These are phyloP conservation scores for Gymnocheta viridis DNA, from an alignment of 2,888 invertebrate genomes.

Conservation along the genomic window DNA sequence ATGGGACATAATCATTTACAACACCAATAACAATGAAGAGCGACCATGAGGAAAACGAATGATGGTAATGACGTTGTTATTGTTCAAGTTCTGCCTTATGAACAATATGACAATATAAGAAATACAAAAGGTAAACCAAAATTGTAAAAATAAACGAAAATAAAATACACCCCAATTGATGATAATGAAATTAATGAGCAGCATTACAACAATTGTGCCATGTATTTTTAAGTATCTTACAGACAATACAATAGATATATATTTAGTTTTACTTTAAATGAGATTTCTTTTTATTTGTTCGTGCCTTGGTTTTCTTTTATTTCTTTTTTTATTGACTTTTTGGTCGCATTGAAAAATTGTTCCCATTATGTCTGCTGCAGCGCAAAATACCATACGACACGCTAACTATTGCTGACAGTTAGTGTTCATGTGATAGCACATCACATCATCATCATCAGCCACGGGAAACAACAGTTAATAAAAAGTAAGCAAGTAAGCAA, in stretches of 20 bases:
- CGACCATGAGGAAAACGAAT: background rate
- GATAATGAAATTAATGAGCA: slow-evolving; percentile 71
- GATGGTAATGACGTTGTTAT: slow-evolving; percentile 10
- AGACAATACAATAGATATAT: slow-evolving; percentile 35
- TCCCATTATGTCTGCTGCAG: slow-evolving; percentile 65
- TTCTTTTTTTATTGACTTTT: slow-evolving; percentile 59
- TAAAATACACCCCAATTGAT: slow-evolving; percentile 68
- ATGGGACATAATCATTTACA: slow-evolving; percentile 56
- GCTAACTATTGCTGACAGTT: slow-evolving; percentile 24
- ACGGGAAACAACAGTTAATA: slow-evolving; percentile 13
- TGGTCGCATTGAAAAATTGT: slow-evolving; percentile 66
- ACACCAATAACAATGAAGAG: slow-evolving; percentile 41
- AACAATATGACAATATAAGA: slow-evolving; percentile 30
- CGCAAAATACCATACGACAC: slow-evolving; percentile 46
- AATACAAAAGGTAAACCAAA: slow-evolving; percentile 57
- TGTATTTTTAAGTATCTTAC: background rate
- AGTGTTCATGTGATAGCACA: slow-evolving; percentile 12
- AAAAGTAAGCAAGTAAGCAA: too few relatives aligned
- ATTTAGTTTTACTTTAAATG: slow-evolving; percentile 58
- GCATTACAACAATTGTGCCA: slow-evolving; percentile 66
- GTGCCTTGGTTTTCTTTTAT: slow-evolving; percentile 1
- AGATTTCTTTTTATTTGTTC: slow-evolving; percentile 22
- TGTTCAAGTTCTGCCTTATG: slow-evolving; percentile 27
- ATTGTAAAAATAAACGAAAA: slow-evolving; percentile 11
- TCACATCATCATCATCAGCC: slow-evolving; percentile 4